These are phyloP conservation scores for Phymastichus coffea DNA, from an alignment of 1,140 invertebrate species.

Conservation along the genomic window DNA sequence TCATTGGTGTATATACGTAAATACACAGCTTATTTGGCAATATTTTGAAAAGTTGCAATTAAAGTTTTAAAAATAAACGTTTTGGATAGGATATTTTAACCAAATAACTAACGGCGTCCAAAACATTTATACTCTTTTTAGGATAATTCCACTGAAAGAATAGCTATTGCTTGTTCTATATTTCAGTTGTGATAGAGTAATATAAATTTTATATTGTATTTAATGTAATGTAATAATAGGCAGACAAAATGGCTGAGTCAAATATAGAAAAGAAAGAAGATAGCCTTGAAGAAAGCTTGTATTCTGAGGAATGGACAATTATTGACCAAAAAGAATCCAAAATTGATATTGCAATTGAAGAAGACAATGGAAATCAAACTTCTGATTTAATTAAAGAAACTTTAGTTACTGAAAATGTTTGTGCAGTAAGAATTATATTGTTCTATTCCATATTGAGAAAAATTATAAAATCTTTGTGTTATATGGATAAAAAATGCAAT, in stretches of 20 bases:
- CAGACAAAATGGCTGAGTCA: too few species aligned
- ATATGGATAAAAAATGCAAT: neutral
- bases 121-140: too few species aligned
- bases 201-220: too few species aligned
- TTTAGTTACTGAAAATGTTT: neutral
- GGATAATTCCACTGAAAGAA: too few species aligned
- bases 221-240: too few species aligned
- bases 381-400: neutral
- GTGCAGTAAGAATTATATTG: neutral
- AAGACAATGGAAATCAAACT: neutral
- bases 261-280: too few species aligned
- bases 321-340: conserved; percentile 19
- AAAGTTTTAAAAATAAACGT: conserved; percentile 5
- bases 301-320: conserved; percentile 24
- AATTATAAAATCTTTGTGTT: neutral
- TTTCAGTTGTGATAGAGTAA: too few species aligned
- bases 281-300: conserved; percentile 15
- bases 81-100: too few species aligned
- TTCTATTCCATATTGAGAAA: neutral
- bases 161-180: too few species aligned
- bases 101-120: too few species aligned
- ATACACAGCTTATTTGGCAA: too few species aligned
- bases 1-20: too few species aligned
- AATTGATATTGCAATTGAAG: neutral
- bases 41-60: conserved; percentile 1